These are phyloP conservation scores for Caenorhabditis elegans DNA, from an alignment of 1,140 invertebrate genomes.

Conservation along the genomic window WBcel235 BX284606.5:9109501-9110000, in stretches of 20 bases:
- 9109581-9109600: neutral
- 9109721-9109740: constrained; percentile 31
- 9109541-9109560: no score
- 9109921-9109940: constrained; percentile 56
- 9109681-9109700: constrained; percentile 57
- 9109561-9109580: no score
- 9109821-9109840: neutral
- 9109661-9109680: constrained; percentile 54
- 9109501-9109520: no score
- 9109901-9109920: neutral
- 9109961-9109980: constrained; percentile 42
- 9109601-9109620: neutral
- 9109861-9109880: no score
- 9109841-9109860: neutral
- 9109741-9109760: constrained; percentile 22
- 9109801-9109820: constrained; percentile 6
- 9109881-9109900: no score
- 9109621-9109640: neutral
- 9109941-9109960: constrained; percentile 59
- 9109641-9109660: constrained; percentile 21
- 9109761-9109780: constrained; percentile 7
- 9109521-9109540: no score
- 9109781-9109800: constrained; percentile 1
- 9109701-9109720: constrained; percentile 56
- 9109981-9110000: constrained; percentile 46